These are phyloP conservation scores for Aythya baeri DNA, from an alignment of 2,113 vertebrate genomes.

Conservation along the genomic window DNA sequence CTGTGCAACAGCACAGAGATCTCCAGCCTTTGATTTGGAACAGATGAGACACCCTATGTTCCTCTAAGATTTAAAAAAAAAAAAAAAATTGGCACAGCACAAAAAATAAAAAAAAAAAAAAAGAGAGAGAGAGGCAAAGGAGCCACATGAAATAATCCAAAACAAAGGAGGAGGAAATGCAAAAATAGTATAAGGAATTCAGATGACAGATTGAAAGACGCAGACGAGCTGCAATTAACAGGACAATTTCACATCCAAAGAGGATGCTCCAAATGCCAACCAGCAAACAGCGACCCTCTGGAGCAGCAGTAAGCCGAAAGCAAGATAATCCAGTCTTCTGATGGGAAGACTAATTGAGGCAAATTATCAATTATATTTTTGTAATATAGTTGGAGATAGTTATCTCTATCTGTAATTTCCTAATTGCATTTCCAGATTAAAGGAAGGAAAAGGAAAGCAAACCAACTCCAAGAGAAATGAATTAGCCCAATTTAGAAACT, in stretches of 20 bases:
- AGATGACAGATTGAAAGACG: background rate
- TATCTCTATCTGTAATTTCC: background rate
- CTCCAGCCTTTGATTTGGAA: slow-evolving; percentile 51
- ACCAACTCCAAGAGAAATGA: background rate
- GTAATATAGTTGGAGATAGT: background rate
- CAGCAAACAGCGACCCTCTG: background rate
- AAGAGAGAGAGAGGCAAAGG: background rate
- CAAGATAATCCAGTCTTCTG: background rate
- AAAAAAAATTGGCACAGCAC: background rate
- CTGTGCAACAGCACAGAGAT: slow-evolving; percentile 38
- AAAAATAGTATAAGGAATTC: background rate
- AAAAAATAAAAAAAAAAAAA: background rate
- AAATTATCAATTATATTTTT: background rate
- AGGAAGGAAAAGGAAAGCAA: background rate
- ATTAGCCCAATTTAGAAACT: background rate
- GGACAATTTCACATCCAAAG: background rate
- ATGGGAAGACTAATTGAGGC: background rate
- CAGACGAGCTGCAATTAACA: background rate
- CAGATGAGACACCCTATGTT: slow-evolving; percentile 48
- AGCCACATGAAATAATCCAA: slow-evolving; percentile 3
- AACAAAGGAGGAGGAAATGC: slow-evolving; percentile 40
- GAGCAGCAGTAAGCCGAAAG: background rate
- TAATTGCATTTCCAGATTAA: background rate
- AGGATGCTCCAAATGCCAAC: background rate
- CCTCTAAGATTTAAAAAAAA: slow-evolving; percentile 39